A percentile compares a stretch with the other conserved stretches of the same genome.
Evolutionary conservation across 2,797 vertebrate species (phyloP).

Genomic region (Australoheros facetus): DNA sequence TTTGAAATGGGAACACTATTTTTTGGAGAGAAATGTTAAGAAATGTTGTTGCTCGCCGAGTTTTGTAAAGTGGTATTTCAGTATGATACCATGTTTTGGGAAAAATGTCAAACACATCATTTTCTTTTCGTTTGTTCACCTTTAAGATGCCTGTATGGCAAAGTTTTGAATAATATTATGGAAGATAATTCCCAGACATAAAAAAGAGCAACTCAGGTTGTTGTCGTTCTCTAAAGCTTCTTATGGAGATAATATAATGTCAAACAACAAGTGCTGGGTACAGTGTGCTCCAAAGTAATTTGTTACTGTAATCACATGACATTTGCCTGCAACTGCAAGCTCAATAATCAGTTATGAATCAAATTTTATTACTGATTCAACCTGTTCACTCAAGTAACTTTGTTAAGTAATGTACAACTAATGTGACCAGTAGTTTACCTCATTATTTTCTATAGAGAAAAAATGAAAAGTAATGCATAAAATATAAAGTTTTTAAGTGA

Average conservation of each 20-base stretch:
- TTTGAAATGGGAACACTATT: not conserved
- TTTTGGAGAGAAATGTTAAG: not conserved
- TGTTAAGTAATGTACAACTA: not conserved
- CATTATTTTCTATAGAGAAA: not conserved
- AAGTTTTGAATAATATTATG: not conserved
- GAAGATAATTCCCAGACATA: not conserved
- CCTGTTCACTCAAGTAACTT: no score
- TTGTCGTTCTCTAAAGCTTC: not conserved
- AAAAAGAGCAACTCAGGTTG: not conserved
- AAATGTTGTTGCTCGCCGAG: not conserved
- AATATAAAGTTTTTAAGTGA: not conserved
- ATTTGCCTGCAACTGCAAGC: not conserved
- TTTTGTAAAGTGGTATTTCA: not conserved
- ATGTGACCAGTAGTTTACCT: not conserved
- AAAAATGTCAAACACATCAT: not conserved
- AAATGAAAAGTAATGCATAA: not conserved
- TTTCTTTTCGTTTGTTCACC: not conserved
- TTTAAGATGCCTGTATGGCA: not conserved
- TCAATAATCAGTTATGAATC: no score
- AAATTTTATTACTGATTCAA: no score
- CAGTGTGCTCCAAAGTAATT: no score
- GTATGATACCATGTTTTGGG: not conserved
- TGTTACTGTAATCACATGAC: not conserved
- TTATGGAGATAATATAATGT: not conserved
- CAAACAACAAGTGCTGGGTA: no score